Conservation (phyloP, 2,888 invertebrate species). For the Netelia fuscicornis region DNA sequence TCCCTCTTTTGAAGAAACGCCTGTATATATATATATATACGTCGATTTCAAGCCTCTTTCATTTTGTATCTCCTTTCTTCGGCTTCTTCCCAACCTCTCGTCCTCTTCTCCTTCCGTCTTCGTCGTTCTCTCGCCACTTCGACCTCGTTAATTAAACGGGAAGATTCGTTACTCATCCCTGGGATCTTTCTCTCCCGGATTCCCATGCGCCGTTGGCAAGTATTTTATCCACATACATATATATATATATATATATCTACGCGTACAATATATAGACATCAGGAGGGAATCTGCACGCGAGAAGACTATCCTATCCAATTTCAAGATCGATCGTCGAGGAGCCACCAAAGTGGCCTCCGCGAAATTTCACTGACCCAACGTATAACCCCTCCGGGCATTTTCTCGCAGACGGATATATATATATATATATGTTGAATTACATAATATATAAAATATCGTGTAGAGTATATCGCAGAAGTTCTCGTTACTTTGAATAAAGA, state of each 20-base stretch:
- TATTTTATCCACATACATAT: neutral
- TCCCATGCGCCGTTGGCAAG: constrained; percentile 1
- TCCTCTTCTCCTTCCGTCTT: neutral
- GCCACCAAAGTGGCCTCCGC: constrained; percentile 44
- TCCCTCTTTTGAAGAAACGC: constrained; percentile 68
- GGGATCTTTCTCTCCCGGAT: constrained; percentile 18
- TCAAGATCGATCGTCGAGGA: constrained; percentile 66
- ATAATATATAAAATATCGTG: constrained; percentile 6
- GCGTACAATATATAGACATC: neutral
- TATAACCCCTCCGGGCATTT: constrained; percentile 42
- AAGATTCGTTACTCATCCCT: constrained; percentile 54
- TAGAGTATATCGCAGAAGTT: neutral
- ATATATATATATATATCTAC: neutral
- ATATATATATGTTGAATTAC: neutral
- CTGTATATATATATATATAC: constrained; percentile 39
- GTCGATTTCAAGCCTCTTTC: neutral
- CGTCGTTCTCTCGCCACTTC: constrained; percentile 43
- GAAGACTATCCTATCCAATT: constrained; percentile 31
- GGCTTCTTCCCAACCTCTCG: constrained; percentile 9
- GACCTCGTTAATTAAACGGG: constrained; percentile 70
- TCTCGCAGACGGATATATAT: neutral
- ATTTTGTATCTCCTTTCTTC: constrained; percentile 18
- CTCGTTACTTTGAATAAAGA: constrained; percentile 66
- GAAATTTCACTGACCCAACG: constrained; percentile 62
- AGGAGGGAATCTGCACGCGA: neutral